Percentiles rank a stretch among this genome's conserved stretches.
phyloP scores from a whole-genome alignment of 2,113 vertebrate species.

The Ploceus nigricollis region DNA sequence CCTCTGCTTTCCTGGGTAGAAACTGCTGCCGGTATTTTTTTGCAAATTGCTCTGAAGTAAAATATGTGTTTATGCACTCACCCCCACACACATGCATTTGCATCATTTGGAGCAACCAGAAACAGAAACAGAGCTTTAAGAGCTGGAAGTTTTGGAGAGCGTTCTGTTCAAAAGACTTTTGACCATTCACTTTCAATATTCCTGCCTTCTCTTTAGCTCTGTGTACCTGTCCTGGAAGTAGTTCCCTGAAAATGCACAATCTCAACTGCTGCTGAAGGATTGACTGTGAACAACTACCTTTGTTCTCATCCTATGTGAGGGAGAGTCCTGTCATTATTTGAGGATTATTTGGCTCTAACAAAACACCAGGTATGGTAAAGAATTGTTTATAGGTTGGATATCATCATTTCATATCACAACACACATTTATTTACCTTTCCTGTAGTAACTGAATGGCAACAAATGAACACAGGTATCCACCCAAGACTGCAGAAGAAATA shows the following conservation, averaged over 20 bases:
- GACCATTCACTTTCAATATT: background rate
- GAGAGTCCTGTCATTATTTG: background rate
- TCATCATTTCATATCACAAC: background rate
- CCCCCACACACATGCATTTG: background rate
- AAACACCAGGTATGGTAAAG: background rate
- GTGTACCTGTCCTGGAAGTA: background rate
- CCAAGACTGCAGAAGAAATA: background rate
- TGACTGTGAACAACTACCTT: background rate
- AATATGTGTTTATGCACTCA: background rate
- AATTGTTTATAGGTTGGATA: background rate
- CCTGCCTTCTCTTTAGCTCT: background rate
- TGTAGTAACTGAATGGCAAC: background rate
- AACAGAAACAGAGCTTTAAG: background rate
- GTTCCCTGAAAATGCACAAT: background rate
- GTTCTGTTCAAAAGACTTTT: background rate
- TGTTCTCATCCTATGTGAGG: background rate
- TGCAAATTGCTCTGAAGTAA: background rate
- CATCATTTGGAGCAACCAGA: background rate
- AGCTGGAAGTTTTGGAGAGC: background rate
- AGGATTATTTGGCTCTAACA: background rate
- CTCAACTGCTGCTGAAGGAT: background rate
- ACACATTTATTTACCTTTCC: background rate
- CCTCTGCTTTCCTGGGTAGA: background rate
- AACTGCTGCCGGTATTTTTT: background rate
- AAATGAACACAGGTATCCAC: background rate